Base-by-base conservation (phyloP, 2,113 vertebrate species). In the Phrynosoma blainvillii region DNA sequence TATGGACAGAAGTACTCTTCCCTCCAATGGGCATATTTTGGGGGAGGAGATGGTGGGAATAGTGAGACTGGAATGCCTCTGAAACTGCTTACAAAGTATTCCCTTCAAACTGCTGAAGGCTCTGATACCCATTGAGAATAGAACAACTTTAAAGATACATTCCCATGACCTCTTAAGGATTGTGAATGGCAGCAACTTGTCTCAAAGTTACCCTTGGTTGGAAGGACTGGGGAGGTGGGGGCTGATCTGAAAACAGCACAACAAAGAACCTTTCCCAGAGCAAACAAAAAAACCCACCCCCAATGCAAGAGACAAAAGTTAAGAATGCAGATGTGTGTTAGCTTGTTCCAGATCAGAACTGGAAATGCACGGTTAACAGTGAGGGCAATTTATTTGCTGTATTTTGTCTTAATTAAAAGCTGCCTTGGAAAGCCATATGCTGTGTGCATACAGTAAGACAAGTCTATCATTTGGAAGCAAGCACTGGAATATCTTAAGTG, bases 91-190 rank as follows among this genome's bases (percentile, higher is more conserved):
- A 74, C 93, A 95, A 93, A 94, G 93, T 90, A 13, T 88, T 93
- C 86, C 84, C 87, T 93, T 95, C 94, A 95, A 93, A 92, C 89
- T 25, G 77, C 90, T 90, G 93, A 59, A 88, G 0, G 85, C 86
- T 91, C 92, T 90, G 91, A 68, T 32, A 70, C 85, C 84, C 52
- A 92, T 90, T 91, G 91, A 93, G 79, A 89, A 81, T 87, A 87
- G 86, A 59, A 56, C 85, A 92, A 93, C 79, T 95, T 91, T 93
- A 92, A 89, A 90, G 54, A 42, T 89, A 90, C 77, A 70, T 83
- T 96, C 94, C 94, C 94, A 95, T 95, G 94, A 95, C 93, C 94
- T 90, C 59, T 79, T 68, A 27, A 2, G 88, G 86, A 89, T 90
- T 78, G 89, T 79, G 84, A 83, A 85, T 54, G 11, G 25, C 52